phyloP scores from a whole-genome alignment of 30 jellyfish, hydroid and myxozoan genomes.

The Aurelia aurita region DNA sequence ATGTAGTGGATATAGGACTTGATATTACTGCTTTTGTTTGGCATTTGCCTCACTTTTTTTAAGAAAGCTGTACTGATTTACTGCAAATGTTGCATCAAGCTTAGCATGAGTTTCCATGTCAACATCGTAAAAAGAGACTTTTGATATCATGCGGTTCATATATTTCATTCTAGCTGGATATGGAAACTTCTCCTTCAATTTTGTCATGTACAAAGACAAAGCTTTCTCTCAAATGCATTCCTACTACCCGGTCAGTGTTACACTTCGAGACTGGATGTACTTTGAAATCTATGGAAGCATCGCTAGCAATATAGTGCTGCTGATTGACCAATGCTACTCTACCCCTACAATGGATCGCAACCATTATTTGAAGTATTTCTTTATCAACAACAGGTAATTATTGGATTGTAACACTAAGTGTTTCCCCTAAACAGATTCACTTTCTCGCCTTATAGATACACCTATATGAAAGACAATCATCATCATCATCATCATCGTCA shows the following conservation, averaged over 20 bases:
- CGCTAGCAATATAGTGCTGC: conserved; percentile 7
- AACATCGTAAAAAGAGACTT: too few relatives aligned
- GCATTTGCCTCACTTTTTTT: too few relatives aligned
- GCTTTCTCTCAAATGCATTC: neutral
- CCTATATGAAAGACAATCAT: too few relatives aligned
- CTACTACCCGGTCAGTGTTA: conserved; percentile 2
- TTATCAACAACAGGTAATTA: conserved; percentile 42
- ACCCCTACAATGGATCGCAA: conserved; percentile 40
- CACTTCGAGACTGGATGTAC: conserved; percentile 4
- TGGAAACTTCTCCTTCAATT: conserved; percentile 3
- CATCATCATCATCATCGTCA: too few relatives aligned
- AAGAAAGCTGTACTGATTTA: too few relatives aligned
- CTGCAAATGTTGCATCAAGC: too few relatives aligned
- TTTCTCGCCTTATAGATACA: too few relatives aligned
- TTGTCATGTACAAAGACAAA: neutral
- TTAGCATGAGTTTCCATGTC: too few relatives aligned
- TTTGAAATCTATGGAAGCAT: conserved; percentile 14
- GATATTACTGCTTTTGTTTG: too few relatives aligned
- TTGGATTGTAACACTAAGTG: too few relatives aligned
- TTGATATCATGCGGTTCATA: neutral
- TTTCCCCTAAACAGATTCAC: too few relatives aligned
- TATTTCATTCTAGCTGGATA: neutral
- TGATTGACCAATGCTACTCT: conserved; percentile 46
- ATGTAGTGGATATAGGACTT: too few relatives aligned
- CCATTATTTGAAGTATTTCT: conserved; percentile 11